Evolutionary conservation across 2,888 invertebrate species (phyloP), one percentile per base, ranked within the genome.

Genomic region (Ophonus ardosiacus): DNA sequence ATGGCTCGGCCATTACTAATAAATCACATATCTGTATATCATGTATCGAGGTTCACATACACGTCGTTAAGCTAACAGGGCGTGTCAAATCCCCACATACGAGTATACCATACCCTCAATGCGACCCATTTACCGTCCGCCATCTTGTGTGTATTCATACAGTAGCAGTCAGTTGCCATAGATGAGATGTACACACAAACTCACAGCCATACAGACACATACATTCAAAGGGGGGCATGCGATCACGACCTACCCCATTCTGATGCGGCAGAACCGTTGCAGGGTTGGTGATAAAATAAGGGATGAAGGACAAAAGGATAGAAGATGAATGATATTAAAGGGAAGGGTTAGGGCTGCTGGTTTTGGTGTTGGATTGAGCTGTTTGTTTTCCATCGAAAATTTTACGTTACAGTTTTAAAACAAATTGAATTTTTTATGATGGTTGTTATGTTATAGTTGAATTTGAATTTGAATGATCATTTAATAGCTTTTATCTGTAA

Each of bases 31-130:
- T 65, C 56, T 31, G 56, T 81, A 81, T 68, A 81, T 63, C 68
- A 81, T 18, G 17, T 15, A 17, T 59, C 38, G 40, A 38, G 31
- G 43, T 63, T 81, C 81, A 81, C 2, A 31, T 31, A 31, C 81
- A 81, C 65, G 51, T 81, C 81, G 68, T 81, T 81, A 81, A 43
- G 51, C 81, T 68, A 81, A 81, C 81, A 51, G 81, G 81, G 21
- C 65, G 56, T 81, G 51, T 68, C 81, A 81, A 81, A 81, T 81
- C 65, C 38, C 24, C 65, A 15, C 17, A 59, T 59, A 38, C 38
- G 31, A 18, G 65, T 31, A 81, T 81, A 79, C 17, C 59, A 81
- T 81, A 79, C 17, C 59, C 61, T 31, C 31, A 31, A 31, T 31
- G 43, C 68, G 63, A 21, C 65, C 63, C 51, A 63, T 65, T 81